Evolutionary conservation across 2,797 vertebrate species (phyloP), one percentile per base, ranked within the genome.

Genomic region (Liasis olivaceus): DNA sequence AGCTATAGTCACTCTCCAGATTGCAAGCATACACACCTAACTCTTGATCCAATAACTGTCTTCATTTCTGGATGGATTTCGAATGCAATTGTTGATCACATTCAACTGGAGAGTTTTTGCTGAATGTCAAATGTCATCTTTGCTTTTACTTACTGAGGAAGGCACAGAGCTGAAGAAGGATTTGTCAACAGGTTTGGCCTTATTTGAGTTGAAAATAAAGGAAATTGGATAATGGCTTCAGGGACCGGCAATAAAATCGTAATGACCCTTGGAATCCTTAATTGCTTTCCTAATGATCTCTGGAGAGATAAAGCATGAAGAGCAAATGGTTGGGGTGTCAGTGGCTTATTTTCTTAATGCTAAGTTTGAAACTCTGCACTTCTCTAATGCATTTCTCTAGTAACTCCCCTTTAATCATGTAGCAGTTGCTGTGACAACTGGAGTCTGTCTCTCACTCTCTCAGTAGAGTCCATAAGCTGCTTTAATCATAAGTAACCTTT

Each of bases 211-310:
- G 42, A 91, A 60, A 87, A 59, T 77, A 20, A 72, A 66, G 85
- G 20, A 87, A 91, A 91, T n/a, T 72, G 63, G 62, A 86, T n/a
- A 91, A 66, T 31, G 56, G 31, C 4, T 59, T 87, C 59, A 36
- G n/a, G 22, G 31, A 60, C 24, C n/a, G 26, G 66, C 15, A 60
- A 51, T 69, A 72, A 89, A 88, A 89, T 93, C 95, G 94, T 87
- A 93, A 93, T 88, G 92, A 81, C 94, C 86, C 2, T 7, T 93
- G 54, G 84, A 92, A 95, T 2, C 91, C 11, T n/a, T 88, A 93
- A 62, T 87, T 87, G 66, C 28, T 77, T 90, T 77, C 58, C 85
- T 51, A 90, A 63, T n/a, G 15, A 94, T 90, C 72, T 47, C 72
- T 47, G 93, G 95, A 14, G 92, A 91, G 91, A 11, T 47, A 36